Conservation (phyloP, 2,797 vertebrate genomes). For the Falco peregrinus region DNA sequence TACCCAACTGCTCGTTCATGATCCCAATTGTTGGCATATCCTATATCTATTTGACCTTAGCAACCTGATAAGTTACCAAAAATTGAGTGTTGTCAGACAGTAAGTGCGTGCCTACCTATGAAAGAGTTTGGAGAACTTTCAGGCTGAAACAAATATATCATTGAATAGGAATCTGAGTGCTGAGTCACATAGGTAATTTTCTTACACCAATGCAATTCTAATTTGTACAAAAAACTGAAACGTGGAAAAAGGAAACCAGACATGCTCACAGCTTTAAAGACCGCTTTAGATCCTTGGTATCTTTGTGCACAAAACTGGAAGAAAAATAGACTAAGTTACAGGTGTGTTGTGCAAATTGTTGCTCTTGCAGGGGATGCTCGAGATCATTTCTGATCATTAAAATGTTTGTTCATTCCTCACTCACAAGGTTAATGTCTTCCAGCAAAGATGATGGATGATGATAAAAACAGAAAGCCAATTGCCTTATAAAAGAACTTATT, state of each 20-base stretch:
- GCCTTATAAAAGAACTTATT: background rate
- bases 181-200: background rate
- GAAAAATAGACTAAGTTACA: background rate
- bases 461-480: background rate
- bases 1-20: background rate
- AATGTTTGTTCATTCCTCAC: background rate
- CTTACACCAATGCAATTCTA: background rate
- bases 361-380: background rate
- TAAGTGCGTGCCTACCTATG: background rate
- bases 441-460: background rate
- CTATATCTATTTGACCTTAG: background rate
- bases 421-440: background rate
- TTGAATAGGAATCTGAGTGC: slow-evolving; percentile 18
- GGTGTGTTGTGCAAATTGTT: background rate
- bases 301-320: background rate
- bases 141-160: background rate
- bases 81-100: background rate
- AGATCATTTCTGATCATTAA: background rate
- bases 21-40: background rate
- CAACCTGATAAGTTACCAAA: background rate
- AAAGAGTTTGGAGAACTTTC: background rate
- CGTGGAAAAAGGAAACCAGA: background rate
- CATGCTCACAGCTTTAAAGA: background rate
- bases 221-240: background rate
- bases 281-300: background rate